Base-by-base conservation (phyloP, 2,113 vertebrate genomes). In the Spea multiplicata region DNA sequence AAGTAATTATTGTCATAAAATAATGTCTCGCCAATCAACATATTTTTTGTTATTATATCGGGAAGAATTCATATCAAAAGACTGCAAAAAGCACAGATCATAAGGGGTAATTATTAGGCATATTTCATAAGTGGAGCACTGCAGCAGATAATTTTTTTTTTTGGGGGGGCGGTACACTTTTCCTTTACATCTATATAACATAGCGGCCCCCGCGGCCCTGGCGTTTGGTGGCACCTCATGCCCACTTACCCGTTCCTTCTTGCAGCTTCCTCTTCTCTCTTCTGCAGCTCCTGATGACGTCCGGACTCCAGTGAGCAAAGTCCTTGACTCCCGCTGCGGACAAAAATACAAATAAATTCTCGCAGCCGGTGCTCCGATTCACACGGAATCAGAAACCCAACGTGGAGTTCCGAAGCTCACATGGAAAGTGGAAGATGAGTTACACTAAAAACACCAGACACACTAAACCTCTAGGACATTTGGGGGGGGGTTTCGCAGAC, bases 341-440 rank as follows among this genome's bases (percentile, higher is more conserved):
- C 48, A 79, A 66, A 79, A 79, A 79, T 79, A 79, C 70, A 79
- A 45, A 79, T 79, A 57, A 79, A 79, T 73, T 73, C 77, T 79
- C 77, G 73, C 77, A 79, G 77, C 71, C 45, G 77, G 77, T 48
- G 77, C 50, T 16, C 70, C 44, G 77, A 79, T 79, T 79, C 77
- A 79, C 62, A 69, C 52, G 66, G 77, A 79, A 79, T 73, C 77
- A 79, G 77, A 73, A 61, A 79, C 66, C 77, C 77, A 57, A 66
- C 50, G 71, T 59, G 65, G 66, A 73, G 12, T 55, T 72, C 71
- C 52, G 53, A 59, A 55, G 46, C 64, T 80, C 61, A 74, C n/a
- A 67, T 59, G 77, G 64, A 67, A 68, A 61, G 45, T 61, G 64
- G 70, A 68, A 66, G 49, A 80, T 73, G 71, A 30, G 49, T 55